These are phyloP conservation scores for Pristionchus arcanus DNA, from an alignment of 2,888 invertebrate genomes.

Conservation along the genomic window DNA sequence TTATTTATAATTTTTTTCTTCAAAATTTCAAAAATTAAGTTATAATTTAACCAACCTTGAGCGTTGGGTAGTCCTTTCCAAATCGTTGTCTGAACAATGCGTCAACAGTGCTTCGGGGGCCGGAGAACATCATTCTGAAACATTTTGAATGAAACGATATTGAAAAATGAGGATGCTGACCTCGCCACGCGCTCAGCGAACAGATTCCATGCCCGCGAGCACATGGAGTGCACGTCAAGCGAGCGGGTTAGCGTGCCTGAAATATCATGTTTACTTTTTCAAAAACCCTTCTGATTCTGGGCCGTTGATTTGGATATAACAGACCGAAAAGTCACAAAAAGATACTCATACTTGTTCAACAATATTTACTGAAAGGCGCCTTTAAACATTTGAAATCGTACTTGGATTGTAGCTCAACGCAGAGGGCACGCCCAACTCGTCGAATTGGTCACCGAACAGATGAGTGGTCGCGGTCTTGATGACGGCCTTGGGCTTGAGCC, in stretches of 20 bases:
- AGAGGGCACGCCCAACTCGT: conserved; percentile 18
- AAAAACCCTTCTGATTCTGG: too few species aligned
- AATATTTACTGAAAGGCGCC: too few species aligned
- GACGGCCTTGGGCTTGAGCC: background rate
- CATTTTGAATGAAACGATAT: background rate
- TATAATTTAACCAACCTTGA: background rate
- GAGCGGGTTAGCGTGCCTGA: background rate
- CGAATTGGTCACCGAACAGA: conserved; percentile 3
- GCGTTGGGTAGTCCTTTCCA: conserved; percentile 7
- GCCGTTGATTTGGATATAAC: too few species aligned
- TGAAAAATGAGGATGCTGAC: background rate
- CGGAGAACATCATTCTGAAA: background rate
- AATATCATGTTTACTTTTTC: too few species aligned
- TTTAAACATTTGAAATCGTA: background rate
- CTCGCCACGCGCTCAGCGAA: background rate
- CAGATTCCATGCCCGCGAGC: background rate
- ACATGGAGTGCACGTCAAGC: conserved; percentile 29
- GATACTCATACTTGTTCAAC: too few species aligned
- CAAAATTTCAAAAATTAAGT: too few species aligned
- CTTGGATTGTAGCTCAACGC: conserved; percentile 17
- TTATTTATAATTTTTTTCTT: too few species aligned
- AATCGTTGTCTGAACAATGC: background rate
- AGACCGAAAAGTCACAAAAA: too few species aligned
- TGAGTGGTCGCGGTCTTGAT: conserved; percentile 14
- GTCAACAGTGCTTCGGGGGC: background rate